A percentile compares a stretch with the other conserved stretches of the same genome.
Conservation (phyloP, 2,113 vertebrate species). For the Sebastes fasciatus region DNA sequence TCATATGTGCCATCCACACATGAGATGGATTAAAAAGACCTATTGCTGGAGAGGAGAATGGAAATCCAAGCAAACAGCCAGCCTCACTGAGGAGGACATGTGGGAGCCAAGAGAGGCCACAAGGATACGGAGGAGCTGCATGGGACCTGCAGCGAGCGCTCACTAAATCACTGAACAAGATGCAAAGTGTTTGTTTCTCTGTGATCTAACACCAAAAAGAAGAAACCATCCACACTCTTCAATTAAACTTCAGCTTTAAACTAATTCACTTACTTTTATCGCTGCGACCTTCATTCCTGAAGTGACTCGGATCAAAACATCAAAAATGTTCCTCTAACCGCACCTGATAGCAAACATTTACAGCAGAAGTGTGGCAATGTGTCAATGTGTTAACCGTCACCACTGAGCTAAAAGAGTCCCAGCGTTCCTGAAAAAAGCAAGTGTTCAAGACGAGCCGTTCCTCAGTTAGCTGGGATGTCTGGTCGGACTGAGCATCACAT, state of each 20-base stretch:
- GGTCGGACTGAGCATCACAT: constrained; percentile 41
- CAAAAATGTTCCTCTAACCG: neutral
- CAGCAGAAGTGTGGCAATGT: neutral
- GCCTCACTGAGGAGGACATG: constrained; percentile 17
- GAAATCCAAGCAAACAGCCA: constrained; percentile 33
- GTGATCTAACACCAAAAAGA: neutral
- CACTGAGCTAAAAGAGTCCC: neutral
- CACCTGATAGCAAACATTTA: constrained; percentile 11
- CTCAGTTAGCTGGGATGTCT: constrained; percentile 1
- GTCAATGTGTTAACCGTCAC: neutral
- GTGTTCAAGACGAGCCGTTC: neutral
- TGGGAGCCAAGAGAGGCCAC: constrained; percentile 47
- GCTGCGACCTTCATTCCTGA: constrained; percentile 23
- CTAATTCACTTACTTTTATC: constrained; percentile 13
- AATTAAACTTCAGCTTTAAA: neutral
- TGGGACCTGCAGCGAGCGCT: constrained; percentile 10
- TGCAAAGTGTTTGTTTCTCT: neutral
- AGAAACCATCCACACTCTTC: neutral
- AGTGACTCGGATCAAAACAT: neutral
- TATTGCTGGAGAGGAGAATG: constrained; percentile 36
- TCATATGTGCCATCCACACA: constrained; percentile 64
- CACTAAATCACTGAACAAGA: neutral
- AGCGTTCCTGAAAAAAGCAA: neutral
- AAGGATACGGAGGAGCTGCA: constrained; percentile 16
- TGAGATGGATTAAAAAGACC: constrained; percentile 56